Percentiles rank a stretch among this genome's conserved stretches.
phyloP scores from a whole-genome alignment of 1,140 invertebrate genomes.

The Brachionus manjavacas region DNA sequence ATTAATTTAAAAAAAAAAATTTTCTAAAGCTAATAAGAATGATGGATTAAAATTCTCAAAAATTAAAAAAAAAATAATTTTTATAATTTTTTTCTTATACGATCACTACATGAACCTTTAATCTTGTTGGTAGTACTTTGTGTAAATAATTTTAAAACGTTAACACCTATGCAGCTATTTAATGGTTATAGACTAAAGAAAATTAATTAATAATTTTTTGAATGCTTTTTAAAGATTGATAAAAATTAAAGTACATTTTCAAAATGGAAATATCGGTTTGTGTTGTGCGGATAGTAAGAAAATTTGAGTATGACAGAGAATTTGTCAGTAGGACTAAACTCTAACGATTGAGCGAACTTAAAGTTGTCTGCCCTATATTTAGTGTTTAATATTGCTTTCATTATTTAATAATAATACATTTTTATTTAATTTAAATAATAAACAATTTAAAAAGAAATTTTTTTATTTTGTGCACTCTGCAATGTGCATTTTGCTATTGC shows the following conservation, averaged over 20 bases:
- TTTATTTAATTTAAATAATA: background rate
- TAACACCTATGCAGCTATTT: no score
- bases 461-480: no score
- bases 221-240: background rate
- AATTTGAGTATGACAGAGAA: background rate
- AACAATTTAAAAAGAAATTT: no score
- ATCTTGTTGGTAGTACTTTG: background rate
- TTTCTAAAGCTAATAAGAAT: background rate
- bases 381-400: background rate
- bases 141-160: background rate
- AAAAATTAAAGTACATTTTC: background rate
- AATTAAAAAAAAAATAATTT: background rate
- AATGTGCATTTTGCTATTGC: no score
- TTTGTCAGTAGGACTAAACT: background rate
- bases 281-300: background rate
- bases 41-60: background rate
- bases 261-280: background rate
- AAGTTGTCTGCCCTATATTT: background rate
- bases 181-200: background rate
- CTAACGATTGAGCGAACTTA: background rate
- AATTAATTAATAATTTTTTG: background rate
- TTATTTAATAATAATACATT: background rate
- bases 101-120: background rate
- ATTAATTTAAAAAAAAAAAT: background rate
- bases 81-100: background rate